phyloP scores from a whole-genome alignment of 2,797 vertebrate genomes.

The Coregonus suidteri region DNA sequence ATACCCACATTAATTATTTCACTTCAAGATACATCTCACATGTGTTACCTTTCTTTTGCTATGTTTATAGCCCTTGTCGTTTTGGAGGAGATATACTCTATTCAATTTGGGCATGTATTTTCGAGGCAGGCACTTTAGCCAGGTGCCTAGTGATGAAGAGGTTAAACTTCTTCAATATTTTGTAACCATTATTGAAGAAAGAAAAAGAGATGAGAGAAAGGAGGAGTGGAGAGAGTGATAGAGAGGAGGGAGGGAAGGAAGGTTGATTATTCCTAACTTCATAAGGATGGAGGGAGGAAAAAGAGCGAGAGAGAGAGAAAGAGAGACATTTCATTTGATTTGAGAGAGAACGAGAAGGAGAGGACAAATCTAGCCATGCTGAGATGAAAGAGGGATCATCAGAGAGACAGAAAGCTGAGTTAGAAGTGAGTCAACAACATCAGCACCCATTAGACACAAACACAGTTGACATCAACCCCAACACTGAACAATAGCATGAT shows the following conservation, averaged over 20 bases:
- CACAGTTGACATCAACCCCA: slow-evolving; percentile 23
- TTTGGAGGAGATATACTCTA: too few relatives aligned
- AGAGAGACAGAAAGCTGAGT: slow-evolving; percentile 18
- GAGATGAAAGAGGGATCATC: slow-evolving; percentile 25
- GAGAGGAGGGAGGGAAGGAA: not conserved
- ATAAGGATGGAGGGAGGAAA: not conserved
- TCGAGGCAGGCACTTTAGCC: too few relatives aligned
- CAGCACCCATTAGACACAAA: slow-evolving; percentile 7
- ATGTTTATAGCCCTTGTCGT: too few relatives aligned
- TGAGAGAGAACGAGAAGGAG: not conserved
- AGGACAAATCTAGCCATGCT: slow-evolving; percentile 4
- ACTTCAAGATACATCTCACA: too few relatives aligned
- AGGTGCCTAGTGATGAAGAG: too few relatives aligned
- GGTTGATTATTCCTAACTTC: not conserved
- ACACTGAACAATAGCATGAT: slow-evolving; percentile 30
- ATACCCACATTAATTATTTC: too few relatives aligned
- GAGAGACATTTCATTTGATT: not conserved
- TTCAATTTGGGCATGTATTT: too few relatives aligned
- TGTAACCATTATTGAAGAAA: slow-evolving; percentile 23
- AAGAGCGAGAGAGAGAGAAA: not conserved
- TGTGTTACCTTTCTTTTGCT: too few relatives aligned
- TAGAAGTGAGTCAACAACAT: slow-evolving; percentile 58
- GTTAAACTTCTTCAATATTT: not conserved
- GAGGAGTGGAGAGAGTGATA: not conserved
- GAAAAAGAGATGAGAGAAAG: slow-evolving; percentile 13